Evolutionary conservation across 2,888 invertebrate genomes (phyloP), one percentile per base, ranked within the genome.

Genomic region (Caenorhabditis sp.): DNA sequence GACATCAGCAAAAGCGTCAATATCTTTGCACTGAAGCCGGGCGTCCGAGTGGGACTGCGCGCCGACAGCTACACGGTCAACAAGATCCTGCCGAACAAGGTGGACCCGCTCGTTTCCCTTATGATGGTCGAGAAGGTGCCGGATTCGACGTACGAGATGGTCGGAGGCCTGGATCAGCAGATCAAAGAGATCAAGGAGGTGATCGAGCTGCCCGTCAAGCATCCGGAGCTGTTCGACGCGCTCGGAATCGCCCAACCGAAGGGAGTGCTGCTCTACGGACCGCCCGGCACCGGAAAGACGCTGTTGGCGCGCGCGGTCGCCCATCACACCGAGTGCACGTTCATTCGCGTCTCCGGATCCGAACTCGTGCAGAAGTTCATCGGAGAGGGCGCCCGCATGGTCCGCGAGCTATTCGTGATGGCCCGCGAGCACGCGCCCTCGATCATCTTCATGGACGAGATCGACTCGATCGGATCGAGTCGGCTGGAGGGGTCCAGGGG

Each of bases 81-180:
- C 90, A 99, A 99, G 92, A 96, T 99, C 84, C 91, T 99, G 22
- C 99, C 99, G 0, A 99, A 98, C 90, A 99, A 99, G 92, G 93
- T 99, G 1, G 99, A 99, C 92, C 99, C 99, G 0, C 91, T 99
- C 71, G 99, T 99, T 0, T 97, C 97, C 0, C 93, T 99, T 76
- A 99, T 99, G 99, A 99, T 99, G 99, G 99, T 99, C 0, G 99
- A 99, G 90, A 99, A 99, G 90, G 99, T 99, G 2, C 99, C 99
- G 0, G 99, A 99, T 90, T 98, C 98, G 0, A 99, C 99, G 0
- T 99, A 99, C 89, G 99, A 99, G 91, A 99, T 99, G 98, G 97
- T 99, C 22, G 99, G 99, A 83, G 99, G 99, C 65, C 92, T 99
- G 79, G 98, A 99, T 89, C 98, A 98, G 89, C 99, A 99, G 91